Evolutionary conservation across 2,797 vertebrate genomes (phyloP).

Genomic region (Gorsachius magnificus): DNA sequence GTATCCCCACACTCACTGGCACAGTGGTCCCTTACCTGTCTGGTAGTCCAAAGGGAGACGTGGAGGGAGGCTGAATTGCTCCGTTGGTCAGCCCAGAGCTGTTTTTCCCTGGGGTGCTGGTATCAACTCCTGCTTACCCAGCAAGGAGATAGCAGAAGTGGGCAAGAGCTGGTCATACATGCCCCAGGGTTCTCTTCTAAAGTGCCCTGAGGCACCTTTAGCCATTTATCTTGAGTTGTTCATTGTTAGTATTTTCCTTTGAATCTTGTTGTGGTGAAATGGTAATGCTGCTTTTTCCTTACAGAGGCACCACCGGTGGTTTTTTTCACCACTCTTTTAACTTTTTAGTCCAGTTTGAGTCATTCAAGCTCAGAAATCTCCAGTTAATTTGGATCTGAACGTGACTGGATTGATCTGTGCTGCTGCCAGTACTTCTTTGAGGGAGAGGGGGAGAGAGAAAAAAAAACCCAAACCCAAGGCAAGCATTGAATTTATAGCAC

Average conservation of each 20-base stretch:
- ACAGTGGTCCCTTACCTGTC: background rate
- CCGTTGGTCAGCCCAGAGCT: background rate
- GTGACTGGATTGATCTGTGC: background rate
- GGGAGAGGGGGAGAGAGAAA: background rate
- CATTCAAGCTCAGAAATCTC: background rate
- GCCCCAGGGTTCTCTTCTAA: background rate
- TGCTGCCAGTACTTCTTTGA: background rate
- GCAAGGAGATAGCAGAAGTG: background rate
- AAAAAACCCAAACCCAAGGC: background rate
- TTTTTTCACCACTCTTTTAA: background rate
- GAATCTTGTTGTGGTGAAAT: background rate
- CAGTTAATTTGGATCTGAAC: background rate
- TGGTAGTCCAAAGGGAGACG: background rate
- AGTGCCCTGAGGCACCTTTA: background rate
- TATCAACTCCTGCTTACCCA: background rate
- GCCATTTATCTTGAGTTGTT: background rate
- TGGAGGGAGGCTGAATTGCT: background rate
- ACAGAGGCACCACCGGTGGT: fast-evolving
- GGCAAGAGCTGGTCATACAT: background rate
- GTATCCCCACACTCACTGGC: fast-evolving
- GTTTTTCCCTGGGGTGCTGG: background rate
- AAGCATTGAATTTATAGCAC: constrained; percentile 63
- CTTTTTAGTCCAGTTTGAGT: background rate
- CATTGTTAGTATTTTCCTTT: background rate
- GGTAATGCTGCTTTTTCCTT: background rate